Percentiles rank a stretch among this genome's conserved stretches.
Evolutionary conservation across 2,888 invertebrate genomes (phyloP).

Genomic region (Torymus aiolomorphi): DNA sequence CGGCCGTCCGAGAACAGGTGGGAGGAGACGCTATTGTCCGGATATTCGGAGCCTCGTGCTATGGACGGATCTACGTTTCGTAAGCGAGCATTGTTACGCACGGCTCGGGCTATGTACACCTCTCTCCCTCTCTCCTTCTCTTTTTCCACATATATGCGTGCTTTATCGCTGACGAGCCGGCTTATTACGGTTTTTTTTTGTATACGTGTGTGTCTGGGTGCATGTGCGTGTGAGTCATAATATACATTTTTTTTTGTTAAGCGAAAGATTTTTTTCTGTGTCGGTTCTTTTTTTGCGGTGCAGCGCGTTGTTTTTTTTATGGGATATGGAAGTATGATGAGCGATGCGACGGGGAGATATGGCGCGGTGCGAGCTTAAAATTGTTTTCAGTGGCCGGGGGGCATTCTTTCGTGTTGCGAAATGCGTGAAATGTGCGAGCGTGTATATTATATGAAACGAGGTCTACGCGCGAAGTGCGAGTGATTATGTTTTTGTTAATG

Average conservation of each 20-base stretch:
- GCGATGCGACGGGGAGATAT: conserved; percentile 2
- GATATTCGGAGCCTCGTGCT: conserved; percentile 93
- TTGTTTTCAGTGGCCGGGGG: conserved; percentile 16
- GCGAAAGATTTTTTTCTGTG: neutral
- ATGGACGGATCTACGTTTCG: conserved; percentile 70
- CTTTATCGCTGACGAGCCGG: conserved; percentile 45
- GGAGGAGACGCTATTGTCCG: conserved; percentile 90
- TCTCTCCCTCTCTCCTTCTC: conserved; percentile 10
- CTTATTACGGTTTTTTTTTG: conserved; percentile 47
- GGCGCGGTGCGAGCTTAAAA: conserved; percentile 23
- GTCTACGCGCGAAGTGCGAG: too few species aligned
- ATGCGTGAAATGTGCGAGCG: conserved; percentile 3
- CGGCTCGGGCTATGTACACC: conserved; percentile 54
- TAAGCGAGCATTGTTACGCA: conserved; percentile 62
- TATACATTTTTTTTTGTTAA: neutral
- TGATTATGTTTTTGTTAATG: too few species aligned
- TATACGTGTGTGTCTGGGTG: conserved; percentile 2
- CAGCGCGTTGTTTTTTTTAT: neutral
- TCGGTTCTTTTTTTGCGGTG: conserved; percentile 1
- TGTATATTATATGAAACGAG: too few species aligned
- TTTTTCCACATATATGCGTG: neutral
- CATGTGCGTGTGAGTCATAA: neutral
- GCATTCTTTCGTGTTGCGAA: conserved; percentile 1
- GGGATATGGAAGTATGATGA: conserved; percentile 7
- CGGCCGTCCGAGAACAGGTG: conserved; percentile 89